Evolutionary conservation across 2,888 invertebrate genomes (phyloP).

Genomic region (Aleiodes leptofemur): DNA sequence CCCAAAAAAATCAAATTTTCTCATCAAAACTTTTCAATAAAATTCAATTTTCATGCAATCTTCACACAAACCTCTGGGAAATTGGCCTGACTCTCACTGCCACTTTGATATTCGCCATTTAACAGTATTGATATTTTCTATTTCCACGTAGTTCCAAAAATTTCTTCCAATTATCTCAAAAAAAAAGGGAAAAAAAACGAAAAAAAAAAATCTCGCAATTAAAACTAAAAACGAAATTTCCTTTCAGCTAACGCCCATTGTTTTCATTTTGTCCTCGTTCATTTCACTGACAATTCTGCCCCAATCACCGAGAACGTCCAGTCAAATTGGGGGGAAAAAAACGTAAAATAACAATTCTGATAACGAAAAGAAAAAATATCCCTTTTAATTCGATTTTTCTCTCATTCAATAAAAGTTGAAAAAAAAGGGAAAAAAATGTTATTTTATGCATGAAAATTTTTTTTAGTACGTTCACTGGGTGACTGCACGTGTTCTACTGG

Average conservation of each 20-base stretch:
- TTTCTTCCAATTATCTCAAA: neutral
- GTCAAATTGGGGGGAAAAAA: neutral
- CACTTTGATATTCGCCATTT: conserved; percentile 81
- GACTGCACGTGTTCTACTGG: conserved; percentile 70
- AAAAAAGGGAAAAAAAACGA: too few relatives aligned
- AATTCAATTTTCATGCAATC: conserved; percentile 10
- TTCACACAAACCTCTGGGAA: conserved; percentile 78
- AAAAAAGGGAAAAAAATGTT: conserved; percentile 35
- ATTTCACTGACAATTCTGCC: conserved; percentile 33
- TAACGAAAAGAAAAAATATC: conserved; percentile 6
- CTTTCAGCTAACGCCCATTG: conserved; percentile 37
- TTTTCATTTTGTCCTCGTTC: conserved; percentile 29
- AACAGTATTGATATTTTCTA: conserved; percentile 47
- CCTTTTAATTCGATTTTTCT: conserved; percentile 4
- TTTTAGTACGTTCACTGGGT: conserved; percentile 60
- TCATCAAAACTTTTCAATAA: neutral
- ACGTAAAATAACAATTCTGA: conserved; percentile 6
- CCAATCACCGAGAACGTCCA: conserved; percentile 14
- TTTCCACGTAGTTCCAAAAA: conserved; percentile 23
- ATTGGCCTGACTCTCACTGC: conserved; percentile 81
- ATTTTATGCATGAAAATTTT: conserved; percentile 45
- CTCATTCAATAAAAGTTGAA: conserved; percentile 18
- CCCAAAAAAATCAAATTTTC: too few relatives aligned
- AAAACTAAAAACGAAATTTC: conserved; percentile 29
- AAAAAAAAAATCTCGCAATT: neutral